Percentiles rank a stretch among this genome's conserved stretches.
phyloP scores from a whole-genome alignment of 30 jellyfish, hydroid and myxozoan species.

The Morbakka virulenta region DNA sequence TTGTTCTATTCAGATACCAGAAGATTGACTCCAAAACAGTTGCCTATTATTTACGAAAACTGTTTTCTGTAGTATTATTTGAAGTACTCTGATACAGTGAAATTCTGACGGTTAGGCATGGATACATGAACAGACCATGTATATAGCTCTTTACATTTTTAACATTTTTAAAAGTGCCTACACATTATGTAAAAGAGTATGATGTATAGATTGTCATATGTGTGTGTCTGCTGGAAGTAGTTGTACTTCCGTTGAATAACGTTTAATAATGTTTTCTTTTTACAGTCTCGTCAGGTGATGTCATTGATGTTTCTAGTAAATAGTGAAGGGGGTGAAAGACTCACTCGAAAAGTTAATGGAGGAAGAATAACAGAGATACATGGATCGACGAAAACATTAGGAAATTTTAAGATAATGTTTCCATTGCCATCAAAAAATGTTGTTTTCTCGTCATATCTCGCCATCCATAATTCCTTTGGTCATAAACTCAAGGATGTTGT shows the following conservation, averaged over 20 bases:
- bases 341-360: conserved; percentile 6
- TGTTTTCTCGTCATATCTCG: conserved; percentile 48
- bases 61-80: too few species aligned
- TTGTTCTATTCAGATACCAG: too few species aligned
- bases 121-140: too few species aligned
- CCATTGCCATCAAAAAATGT: conserved; percentile 36
- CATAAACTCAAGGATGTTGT: conserved; percentile 65
- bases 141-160: too few species aligned
- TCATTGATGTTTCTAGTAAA: conserved; percentile 74
- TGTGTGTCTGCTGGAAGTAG: neutral
- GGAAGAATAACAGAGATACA: conserved; percentile 41
- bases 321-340: conserved; percentile 69
- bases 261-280: too few species aligned
- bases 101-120: too few species aligned
- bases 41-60: too few species aligned
- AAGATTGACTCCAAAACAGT: too few species aligned
- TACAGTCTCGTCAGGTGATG: conserved; percentile 77
- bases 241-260: too few species aligned
- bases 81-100: too few species aligned
- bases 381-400: conserved; percentile 62
- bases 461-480: conserved; percentile 57
- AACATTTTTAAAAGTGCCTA: too few species aligned
- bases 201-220: neutral
- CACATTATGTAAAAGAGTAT: neutral
- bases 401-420: conserved; percentile 59